A percentile compares a stretch with the other conserved stretches of the same genome.
These are phyloP conservation scores for Lysandra coridon DNA, from an alignment of 2,888 invertebrate species.

Conservation along the genomic window DNA sequence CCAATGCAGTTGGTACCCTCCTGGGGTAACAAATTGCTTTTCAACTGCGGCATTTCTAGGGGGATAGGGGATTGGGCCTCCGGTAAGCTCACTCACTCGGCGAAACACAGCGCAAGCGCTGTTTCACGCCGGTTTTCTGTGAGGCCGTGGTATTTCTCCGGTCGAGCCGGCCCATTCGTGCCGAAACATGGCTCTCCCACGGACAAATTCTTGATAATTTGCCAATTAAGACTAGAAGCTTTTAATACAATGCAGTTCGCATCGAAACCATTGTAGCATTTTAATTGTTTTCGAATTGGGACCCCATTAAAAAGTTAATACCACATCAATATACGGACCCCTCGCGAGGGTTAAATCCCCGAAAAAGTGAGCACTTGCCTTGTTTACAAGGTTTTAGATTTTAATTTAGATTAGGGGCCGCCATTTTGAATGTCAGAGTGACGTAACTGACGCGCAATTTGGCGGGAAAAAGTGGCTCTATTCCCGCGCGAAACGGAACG, in stretches of 20 bases:
- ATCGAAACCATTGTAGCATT: constrained; percentile 11
- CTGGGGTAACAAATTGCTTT: too few species aligned
- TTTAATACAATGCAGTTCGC: background rate
- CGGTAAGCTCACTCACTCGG: too few species aligned
- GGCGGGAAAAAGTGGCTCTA: constrained; percentile 53
- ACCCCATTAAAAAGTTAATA: constrained; percentile 26
- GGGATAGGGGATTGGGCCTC: too few species aligned
- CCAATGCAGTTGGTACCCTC: too few species aligned
- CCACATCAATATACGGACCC: constrained; percentile 42
- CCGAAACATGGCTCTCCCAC: too few species aligned
- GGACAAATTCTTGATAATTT: background rate
- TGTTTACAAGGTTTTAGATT: constrained; percentile 83
- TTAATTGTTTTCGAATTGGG: constrained; percentile 22
- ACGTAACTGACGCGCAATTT: constrained; percentile 53
- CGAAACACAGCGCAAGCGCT: too few species aligned
- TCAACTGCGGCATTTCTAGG: too few species aligned
- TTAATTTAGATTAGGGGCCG: constrained; percentile 80
- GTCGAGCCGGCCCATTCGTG: too few species aligned
- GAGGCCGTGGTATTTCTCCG: too few species aligned
- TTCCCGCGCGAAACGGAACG: constrained; percentile 37
- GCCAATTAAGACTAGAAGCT: background rate
- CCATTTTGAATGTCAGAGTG: constrained; percentile 44
- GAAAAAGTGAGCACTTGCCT: constrained; percentile 82
- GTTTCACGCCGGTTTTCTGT: too few species aligned
- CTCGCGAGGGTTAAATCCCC: constrained; percentile 79